A percentile compares a stretch with the other conserved stretches of the same genome.
Evolutionary conservation across 2,888 invertebrate species (phyloP).

Genomic region (Erynnis tages): DNA sequence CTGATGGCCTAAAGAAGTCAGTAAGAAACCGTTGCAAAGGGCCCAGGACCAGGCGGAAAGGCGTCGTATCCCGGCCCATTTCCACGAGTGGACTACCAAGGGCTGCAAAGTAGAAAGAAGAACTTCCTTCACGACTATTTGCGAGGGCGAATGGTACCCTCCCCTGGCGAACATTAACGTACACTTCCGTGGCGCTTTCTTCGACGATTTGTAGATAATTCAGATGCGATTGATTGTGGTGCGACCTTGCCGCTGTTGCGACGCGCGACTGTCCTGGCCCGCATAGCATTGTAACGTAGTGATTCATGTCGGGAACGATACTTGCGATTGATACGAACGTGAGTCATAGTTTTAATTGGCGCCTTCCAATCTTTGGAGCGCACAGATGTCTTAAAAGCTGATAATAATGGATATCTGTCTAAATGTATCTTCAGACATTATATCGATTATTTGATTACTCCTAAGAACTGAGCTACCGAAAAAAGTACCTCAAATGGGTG

Average conservation of each 20-base stretch:
- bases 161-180: no score
- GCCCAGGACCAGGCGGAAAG: no score
- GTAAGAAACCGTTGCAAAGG: no score
- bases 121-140: no score
- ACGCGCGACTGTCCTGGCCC: slow-evolving; percentile 52
- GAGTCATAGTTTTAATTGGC: slow-evolving; percentile 44
- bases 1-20: no score
- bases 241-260: slow-evolving; percentile 43
- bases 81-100: no score
- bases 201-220: slow-evolving; percentile 53
- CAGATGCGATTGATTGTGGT: slow-evolving; percentile 46
- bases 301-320: slow-evolving; percentile 50
- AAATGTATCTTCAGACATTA: not conserved
- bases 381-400: not conserved
- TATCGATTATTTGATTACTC: no score
- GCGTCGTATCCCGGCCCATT: no score
- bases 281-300: slow-evolving; percentile 59
- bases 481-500: no score
- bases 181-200: slow-evolving; percentile 43
- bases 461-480: no score
- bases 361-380: slow-evolving; percentile 18
- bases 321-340: slow-evolving; percentile 45
- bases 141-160: no score
- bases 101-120: no score
- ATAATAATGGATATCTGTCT: not conserved